Evolutionary conservation across 2,113 vertebrate species (phyloP).

Genomic region (Mesembrinibis cayennensis): DNA sequence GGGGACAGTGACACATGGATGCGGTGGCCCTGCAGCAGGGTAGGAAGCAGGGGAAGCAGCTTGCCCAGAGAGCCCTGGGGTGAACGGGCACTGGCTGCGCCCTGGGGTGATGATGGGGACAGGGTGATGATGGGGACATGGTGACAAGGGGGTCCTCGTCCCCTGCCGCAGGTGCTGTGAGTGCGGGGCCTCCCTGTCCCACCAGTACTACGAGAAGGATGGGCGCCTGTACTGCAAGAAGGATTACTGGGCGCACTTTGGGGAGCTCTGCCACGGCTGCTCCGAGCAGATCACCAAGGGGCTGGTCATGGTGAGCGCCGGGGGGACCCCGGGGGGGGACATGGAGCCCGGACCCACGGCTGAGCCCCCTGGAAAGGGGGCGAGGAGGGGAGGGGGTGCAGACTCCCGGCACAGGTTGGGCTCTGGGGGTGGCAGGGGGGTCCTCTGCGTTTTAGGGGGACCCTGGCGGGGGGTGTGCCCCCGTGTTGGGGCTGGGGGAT

Average conservation of each 20-base stretch:
- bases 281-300: slow-evolving; percentile 94
- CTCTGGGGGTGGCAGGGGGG: neutral
- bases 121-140: accelerated
- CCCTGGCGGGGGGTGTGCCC: too few species aligned
- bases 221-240: slow-evolving; percentile 95
- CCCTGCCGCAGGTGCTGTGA: slow-evolving; percentile 85
- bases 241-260: slow-evolving; percentile 94
- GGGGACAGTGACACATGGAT: neutral
- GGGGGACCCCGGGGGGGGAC: too few species aligned
- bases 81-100: neutral
- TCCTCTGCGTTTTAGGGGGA: accelerated
- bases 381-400: neutral
- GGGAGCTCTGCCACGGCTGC: slow-evolving; percentile 95
- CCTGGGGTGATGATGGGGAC: neutral
- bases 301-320: slow-evolving; percentile 89
- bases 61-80: neutral
- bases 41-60: neutral
- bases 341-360: neutral
- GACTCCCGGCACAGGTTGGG: neutral
- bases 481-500: accelerated
- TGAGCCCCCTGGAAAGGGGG: neutral
- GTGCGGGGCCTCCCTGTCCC: slow-evolving; percentile 88
- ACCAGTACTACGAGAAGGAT: slow-evolving; percentile 99
- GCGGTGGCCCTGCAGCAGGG: neutral
- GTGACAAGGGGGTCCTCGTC: neutral